These are phyloP conservation scores for Drosophila testacea DNA, from an alignment of 2,888 invertebrate species.

Conservation along the genomic window DNA sequence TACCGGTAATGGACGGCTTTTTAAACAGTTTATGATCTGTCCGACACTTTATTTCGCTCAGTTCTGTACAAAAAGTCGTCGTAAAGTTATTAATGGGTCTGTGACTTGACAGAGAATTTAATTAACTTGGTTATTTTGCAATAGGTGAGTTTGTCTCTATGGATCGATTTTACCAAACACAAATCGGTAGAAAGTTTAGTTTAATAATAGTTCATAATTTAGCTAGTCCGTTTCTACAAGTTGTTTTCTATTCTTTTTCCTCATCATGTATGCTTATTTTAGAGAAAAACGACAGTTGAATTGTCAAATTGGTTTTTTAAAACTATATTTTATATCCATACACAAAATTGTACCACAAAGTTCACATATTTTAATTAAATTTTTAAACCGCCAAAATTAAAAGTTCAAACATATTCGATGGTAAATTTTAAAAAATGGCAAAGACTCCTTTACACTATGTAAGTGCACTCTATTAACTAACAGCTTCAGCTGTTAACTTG, in stretches of 20 bases:
- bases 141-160: too few species aligned
- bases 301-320: not conserved
- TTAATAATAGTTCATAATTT: too few species aligned
- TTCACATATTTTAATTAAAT: not conserved
- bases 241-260: not conserved
- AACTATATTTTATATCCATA: not conserved
- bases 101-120: too few species aligned
- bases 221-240: too few species aligned
- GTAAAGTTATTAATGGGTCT: too few species aligned
- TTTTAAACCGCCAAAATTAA: not conserved
- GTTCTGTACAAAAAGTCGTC: too few species aligned
- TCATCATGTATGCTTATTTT: not conserved
- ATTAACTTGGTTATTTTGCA: too few species aligned
- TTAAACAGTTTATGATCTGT: not conserved
- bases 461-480: slow-evolving; percentile 24
- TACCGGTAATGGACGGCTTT: not conserved
- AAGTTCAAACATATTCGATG: not conserved
- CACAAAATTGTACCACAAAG: not conserved
- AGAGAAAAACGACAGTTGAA: not conserved
- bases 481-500: slow-evolving; percentile 2
- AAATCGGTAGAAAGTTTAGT: too few species aligned
- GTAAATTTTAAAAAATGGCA: too few species aligned
- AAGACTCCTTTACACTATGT: slow-evolving; percentile 11
- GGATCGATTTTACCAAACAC: too few species aligned
- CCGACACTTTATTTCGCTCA: not conserved